Evolutionary conservation across 2,888 invertebrate species (phyloP), one percentile per base, ranked within the genome.

Genomic region (Achlya flavicornis): DNA sequence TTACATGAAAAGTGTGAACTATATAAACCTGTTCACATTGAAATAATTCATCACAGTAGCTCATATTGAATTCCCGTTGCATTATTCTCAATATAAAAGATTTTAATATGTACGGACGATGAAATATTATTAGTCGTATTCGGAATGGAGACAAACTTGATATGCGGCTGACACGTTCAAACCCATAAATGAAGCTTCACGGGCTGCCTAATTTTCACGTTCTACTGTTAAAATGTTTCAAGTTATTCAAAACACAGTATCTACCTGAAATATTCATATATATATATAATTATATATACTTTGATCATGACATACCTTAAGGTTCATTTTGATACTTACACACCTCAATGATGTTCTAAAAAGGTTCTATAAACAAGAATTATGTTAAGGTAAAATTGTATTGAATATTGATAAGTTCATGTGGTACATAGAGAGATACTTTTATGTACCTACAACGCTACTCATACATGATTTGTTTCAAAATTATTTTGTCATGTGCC

Each of bases 401-500:
- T 19, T 53, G 19, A 53, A 53, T 53, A 53, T 53, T 19, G 19
- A 53, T 53, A 19, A 53, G 19, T n/a, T 19, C 19, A 53, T 53
- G 19, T 19, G n/a, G n/a, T 46, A 53, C 53, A 6, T 48, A 16
- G 7, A 53, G n/a, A 10, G 10, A 19, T n/a, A n/a, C n/a, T n/a
- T 19, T 53, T 53, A 19, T 53, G 19, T 53, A 3, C 43, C 14
- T 6, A 48, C n/a, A 16, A 48, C 7, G 8, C 10, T 10, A 53
- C 53, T n/a, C 53, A 19, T 53, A 53, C 48, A 48, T 53, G 10
- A 19, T 73, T 61, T 46, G 66, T 77, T 77, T 66, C 77, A 67
- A 72, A 70, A 76, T 71, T 66, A 69, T 53, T 76, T 67, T 67
- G 70, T 74, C 61, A 68, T 64, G 65, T 66, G 70, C 69, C 69